Evolutionary conservation across 2,797 vertebrate genomes (phyloP), one percentile per base, ranked within the genome.

Genomic region (Bovichtus diacanthus): DNA sequence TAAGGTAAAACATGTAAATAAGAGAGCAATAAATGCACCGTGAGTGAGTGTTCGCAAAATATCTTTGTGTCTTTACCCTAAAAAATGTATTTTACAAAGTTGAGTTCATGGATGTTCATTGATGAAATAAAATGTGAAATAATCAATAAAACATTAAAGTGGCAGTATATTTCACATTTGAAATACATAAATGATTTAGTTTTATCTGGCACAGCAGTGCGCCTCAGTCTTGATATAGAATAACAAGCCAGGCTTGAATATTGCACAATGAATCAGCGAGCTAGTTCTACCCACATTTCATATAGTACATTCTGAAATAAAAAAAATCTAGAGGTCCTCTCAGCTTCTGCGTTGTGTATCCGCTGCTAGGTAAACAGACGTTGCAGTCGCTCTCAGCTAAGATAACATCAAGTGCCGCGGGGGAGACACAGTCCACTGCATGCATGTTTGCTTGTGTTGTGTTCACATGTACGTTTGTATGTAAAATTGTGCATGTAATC

Each of bases 331-430:
- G n/a, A 62, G 69, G 63, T 59, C 9, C 39, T 72, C 36, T 72
- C 25, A 13, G 23, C 34, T 41, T 58, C 29, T 39, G 69, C 23
- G 70, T 19, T 60, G 76, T 74, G 27, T 63, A 66, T 60, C n/a
- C 11, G 21, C 80, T 64, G 74, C 56, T 21, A 16, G 43, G 11
- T 25, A 50, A 75, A 80, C 53, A 80, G 18, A 74, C 43, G 12
- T 13, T n/a, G 9, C 43, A 15, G 55, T 61, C 6, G 0, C 64
- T 62, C 53, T 76, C 64, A 39, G 58, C 46, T 34, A 2, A 80
- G 87, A 89, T 88, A 88, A 84, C 49, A 19, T 23, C 4, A 70
- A 84, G 41, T 70, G 82, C 66, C 0, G 9, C 1, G 34, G n/a
- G 43, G 59, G 74, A 75, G 86, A 82, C 87, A 34, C 25, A 0